phyloP scores from a whole-genome alignment of 2,888 invertebrate species.

The Eumerus sabulonum region DNA sequence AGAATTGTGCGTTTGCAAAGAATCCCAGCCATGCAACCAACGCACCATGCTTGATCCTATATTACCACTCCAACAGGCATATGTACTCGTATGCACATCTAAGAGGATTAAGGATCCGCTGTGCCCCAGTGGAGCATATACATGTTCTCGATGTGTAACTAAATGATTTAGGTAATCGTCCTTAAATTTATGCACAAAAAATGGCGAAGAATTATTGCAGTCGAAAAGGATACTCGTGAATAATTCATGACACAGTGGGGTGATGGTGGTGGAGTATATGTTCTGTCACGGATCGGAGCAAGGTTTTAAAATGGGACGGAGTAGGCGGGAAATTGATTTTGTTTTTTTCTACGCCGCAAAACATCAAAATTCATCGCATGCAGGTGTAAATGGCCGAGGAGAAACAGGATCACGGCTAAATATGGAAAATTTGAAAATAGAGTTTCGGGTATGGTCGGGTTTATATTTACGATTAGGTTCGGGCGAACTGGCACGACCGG shows the following conservation, averaged over 20 bases:
- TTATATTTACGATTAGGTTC: conserved; percentile 60
- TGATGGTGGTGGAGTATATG: conserved; percentile 14
- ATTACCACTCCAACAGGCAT: neutral
- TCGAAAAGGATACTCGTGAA: conserved; percentile 50
- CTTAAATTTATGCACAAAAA: conserved; percentile 58
- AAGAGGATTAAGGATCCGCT: conserved; percentile 35
- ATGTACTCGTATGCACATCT: neutral
- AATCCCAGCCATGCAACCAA: conserved; percentile 25
- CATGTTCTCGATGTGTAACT: conserved; percentile 40
- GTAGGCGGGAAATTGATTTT: conserved; percentile 56
- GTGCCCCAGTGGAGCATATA: conserved; percentile 28
- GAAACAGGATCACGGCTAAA: conserved; percentile 43
- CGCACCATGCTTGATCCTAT: neutral
- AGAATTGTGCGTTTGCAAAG: conserved; percentile 49
- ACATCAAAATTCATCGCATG: conserved; percentile 56
- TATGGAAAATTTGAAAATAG: conserved; percentile 52
- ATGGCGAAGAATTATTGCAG: conserved; percentile 58
- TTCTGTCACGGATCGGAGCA: neutral
- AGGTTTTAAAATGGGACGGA: conserved; percentile 48
- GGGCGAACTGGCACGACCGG: conserved; percentile 32
- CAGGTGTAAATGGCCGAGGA: conserved; percentile 39
- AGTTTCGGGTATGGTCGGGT: conserved; percentile 15
- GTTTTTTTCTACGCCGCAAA: conserved; percentile 21
- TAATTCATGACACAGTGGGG: conserved; percentile 56
- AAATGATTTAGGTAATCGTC: conserved; percentile 68